phyloP scores from a whole-genome alignment of 2,888 invertebrate genomes.

The Polia nebulosa region DNA sequence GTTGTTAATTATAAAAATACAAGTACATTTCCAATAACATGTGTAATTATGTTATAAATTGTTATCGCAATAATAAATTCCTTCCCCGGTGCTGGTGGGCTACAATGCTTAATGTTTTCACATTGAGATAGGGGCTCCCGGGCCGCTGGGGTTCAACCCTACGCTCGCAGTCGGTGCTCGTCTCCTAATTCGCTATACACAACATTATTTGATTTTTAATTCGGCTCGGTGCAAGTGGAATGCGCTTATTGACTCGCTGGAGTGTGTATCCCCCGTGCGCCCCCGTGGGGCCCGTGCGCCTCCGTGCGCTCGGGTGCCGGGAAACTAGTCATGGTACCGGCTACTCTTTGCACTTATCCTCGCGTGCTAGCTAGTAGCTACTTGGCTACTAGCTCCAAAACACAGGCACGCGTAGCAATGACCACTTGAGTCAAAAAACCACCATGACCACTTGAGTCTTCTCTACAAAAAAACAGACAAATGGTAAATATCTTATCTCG shows the following conservation, averaged over 20 bases:
- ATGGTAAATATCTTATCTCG: too few species aligned
- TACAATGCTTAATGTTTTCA: neutral
- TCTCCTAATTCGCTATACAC: constrained; percentile 83
- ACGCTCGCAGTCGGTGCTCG: constrained; percentile 23
- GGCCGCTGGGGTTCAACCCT: constrained; percentile 49
- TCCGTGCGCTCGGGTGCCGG: neutral
- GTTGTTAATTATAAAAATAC: constrained; percentile 17
- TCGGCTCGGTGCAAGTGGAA: constrained; percentile 83
- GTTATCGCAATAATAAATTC: constrained; percentile 13
- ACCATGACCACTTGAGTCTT: too few species aligned
- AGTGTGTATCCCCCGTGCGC: constrained; percentile 55
- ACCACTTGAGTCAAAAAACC: too few species aligned
- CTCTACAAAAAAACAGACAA: too few species aligned
- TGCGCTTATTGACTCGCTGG: constrained; percentile 85
- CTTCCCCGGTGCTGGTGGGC: neutral
- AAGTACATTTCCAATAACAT: constrained; percentile 11
- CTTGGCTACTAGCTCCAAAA: neutral
- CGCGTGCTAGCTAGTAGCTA: too few species aligned
- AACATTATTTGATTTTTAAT: constrained; percentile 90
- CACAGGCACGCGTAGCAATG: neutral
- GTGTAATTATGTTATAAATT: constrained; percentile 19
- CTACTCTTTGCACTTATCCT: too few species aligned
- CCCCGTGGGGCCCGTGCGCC: neutral
- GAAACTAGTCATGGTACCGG: neutral
- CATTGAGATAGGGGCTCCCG: neutral